Percentiles rank a stretch among this genome's conserved stretches.
phyloP scores from a whole-genome alignment of 2,113 vertebrate genomes.

The Siniperca knerii region DNA sequence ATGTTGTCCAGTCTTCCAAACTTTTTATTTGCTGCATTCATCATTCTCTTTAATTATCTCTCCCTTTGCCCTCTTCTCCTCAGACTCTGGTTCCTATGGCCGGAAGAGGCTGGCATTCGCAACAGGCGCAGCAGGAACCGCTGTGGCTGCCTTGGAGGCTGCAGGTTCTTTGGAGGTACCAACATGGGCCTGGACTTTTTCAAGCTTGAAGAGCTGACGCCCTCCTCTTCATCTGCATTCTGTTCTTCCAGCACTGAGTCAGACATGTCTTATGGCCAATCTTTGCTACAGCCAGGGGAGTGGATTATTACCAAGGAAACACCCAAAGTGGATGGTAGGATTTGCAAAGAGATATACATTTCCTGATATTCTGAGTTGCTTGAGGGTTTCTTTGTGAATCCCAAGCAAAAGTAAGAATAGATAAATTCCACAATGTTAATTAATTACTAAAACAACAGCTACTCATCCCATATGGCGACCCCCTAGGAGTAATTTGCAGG shows the following conservation, averaged over 20 bases:
- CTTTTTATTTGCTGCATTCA: too few species aligned
- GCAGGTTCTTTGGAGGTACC: conserved; percentile 95
- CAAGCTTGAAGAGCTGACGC: conserved; percentile 92
- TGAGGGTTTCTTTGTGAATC: not conserved
- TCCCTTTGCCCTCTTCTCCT: not conserved
- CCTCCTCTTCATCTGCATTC: conserved; percentile 94
- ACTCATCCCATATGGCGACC: not conserved
- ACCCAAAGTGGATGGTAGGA: conserved; percentile 91
- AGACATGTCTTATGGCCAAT: conserved; percentile 97
- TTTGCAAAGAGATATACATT: conserved; percentile 13
- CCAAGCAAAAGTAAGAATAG: not conserved
- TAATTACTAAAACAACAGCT: not conserved
- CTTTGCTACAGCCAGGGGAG: conserved; percentile 93
- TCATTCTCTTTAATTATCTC: not conserved
- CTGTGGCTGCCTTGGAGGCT: conserved; percentile 97
- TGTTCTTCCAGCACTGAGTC: conserved; percentile 88
- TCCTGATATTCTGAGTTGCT: not conserved
- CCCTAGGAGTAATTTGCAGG: not conserved
- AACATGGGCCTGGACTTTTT: conserved; percentile 93
- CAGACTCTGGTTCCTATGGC: conserved; percentile 98
- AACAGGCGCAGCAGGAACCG: conserved; percentile 92
- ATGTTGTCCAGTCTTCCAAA: too few species aligned
- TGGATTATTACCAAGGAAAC: conserved; percentile 95
- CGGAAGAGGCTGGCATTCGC: conserved; percentile 88
- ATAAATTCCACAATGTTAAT: not conserved